Conservation (phyloP, 2,113 vertebrate species). For the Seriola dumerili region DNA sequence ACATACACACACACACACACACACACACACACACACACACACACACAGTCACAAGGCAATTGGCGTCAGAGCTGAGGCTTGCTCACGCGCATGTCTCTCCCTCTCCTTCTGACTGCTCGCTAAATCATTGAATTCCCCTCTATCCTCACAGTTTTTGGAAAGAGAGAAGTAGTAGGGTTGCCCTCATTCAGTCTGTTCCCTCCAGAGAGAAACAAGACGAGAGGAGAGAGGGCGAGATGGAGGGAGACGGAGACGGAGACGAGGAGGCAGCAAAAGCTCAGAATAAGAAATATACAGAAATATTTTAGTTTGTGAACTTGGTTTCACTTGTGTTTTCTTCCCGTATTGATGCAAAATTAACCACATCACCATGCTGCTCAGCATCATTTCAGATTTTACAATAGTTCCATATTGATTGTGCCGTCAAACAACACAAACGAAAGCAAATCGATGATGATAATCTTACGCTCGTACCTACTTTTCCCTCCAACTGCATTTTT, state of each 20-base stretch:
- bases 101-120: constrained; percentile 18
- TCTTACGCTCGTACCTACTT: not conserved
- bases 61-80: constrained; percentile 74
- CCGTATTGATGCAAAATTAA: constrained; percentile 12
- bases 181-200: constrained; percentile 79
- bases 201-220: constrained; percentile 28
- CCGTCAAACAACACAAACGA: constrained; percentile 21
- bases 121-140: constrained; percentile 64
- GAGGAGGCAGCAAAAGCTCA: constrained; percentile 5
- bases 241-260: not conserved
- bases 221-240: not conserved
- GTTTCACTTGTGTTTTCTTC: not conserved
- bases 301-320: constrained; percentile 2
- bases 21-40: not conserved
- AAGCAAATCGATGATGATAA: constrained; percentile 18
- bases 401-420: not conserved
- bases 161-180: constrained; percentile 62
- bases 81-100: constrained; percentile 28
- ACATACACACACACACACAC: constrained; percentile 8
- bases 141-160: constrained; percentile 44
- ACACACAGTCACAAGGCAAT: constrained; percentile 50
- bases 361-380: not conserved
- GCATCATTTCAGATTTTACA: constrained; percentile 16
- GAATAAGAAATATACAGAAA: not conserved
- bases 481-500: not conserved